Evolutionary conservation across 2,888 invertebrate genomes (phyloP), one percentile per base, ranked within the genome.

Genomic region (Eupithecia centaureata): DNA sequence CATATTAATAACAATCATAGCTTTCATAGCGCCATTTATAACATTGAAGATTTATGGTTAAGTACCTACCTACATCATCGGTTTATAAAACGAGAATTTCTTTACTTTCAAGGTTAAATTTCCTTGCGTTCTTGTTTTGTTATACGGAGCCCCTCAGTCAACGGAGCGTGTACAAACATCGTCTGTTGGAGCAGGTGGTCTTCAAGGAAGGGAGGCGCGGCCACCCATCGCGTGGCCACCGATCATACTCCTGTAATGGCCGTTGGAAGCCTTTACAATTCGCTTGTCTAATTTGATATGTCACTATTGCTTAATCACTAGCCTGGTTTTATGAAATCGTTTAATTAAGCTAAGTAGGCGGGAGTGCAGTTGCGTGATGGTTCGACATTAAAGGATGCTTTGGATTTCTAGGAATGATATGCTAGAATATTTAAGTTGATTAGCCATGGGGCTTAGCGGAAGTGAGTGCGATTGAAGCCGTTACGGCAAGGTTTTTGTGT

Each of bases 181-280:
- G 80, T 80, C 78, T 84, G 84, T 79, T 78, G 72, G 59, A 76
- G 79, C 86, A 86, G 86, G 86, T 86, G 85, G 81, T 77, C 74
- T 72, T 75, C 72, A 69, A 74, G 71, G 76, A 73, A 75, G 73
- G 74, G 76, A 75, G 75, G 67, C 28, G 71, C 56, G 70, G 75
- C 80, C 81, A 78, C 81, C 81, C 83, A 78, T 84, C 73, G 86
- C 86, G 85, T 85, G 82, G 79, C 73, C 66, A 58, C 76, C 69
- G 73, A 76, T 78, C 80, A 77, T 82, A 79, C 73, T 71, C 72
- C 71, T 71, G 66, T 77, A 77, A 78, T 73, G 72, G 72, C 71
- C 77, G 74, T 80, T 78, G 76, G 79, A 78, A 77, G 77, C 76
- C 78, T 79, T 77, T 77, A 73, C 74, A 79, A 77, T 75, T 75